Conservation (phyloP, 2,888 invertebrate species). For the Microplitis manilae region DNA sequence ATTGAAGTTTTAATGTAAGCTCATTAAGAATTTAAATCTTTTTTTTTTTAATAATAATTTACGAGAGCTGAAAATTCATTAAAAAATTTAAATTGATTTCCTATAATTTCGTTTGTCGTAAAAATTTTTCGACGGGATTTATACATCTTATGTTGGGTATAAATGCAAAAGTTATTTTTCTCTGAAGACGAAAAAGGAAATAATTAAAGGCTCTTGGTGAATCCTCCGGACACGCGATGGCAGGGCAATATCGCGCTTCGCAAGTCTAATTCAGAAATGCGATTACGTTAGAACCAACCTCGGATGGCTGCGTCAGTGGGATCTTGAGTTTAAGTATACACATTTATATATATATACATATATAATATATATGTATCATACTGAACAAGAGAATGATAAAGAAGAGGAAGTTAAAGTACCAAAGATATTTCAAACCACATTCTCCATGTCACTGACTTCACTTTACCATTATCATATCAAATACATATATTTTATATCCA, state of each 20-base stretch:
- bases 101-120: neutral
- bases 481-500: conserved; percentile 52
- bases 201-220: conserved; percentile 21
- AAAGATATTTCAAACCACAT: conserved; percentile 56
- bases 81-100: no score
- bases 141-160: conserved; percentile 13
- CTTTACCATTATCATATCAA: conserved; percentile 66
- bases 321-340: conserved; percentile 15
- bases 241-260: conserved; percentile 48
- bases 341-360: neutral
- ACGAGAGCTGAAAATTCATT: no score
- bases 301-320: conserved; percentile 22
- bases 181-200: conserved; percentile 18
- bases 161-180: conserved; percentile 17
- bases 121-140: neutral
- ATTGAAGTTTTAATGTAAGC: no score
- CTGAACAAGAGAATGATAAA: neutral
- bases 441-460: conserved; percentile 58
- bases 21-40: no score
- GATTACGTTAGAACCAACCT: conserved; percentile 52
- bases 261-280: conserved; percentile 56
- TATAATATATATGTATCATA: neutral
- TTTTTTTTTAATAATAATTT: no score
- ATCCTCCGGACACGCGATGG: conserved; percentile 27
- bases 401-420: conserved; percentile 17